phyloP scores from a whole-genome alignment of 1,140 invertebrate species.

The Papilio glaucus region DNA sequence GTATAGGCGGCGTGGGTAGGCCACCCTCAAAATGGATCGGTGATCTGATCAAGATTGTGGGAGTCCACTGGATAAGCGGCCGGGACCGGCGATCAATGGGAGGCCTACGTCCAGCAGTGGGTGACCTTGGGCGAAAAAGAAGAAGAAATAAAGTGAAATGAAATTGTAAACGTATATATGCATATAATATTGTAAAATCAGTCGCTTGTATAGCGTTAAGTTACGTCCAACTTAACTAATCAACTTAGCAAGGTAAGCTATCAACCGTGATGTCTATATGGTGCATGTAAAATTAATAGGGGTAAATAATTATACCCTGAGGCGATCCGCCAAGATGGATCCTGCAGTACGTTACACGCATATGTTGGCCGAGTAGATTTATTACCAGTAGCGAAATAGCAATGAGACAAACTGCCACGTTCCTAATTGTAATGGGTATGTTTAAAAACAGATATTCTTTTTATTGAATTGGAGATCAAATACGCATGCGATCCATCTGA shows the following conservation, averaged over 20 bases:
- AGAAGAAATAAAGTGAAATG: too few species aligned
- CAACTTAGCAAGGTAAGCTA: constrained; percentile 32
- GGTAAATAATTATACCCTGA: constrained; percentile 29
- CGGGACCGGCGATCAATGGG: too few species aligned
- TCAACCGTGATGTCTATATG: constrained; percentile 26
- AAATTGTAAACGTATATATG: not conserved
- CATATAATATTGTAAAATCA: not conserved
- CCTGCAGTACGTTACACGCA: not conserved
- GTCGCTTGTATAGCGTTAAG: constrained; percentile 8
- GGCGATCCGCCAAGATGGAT: constrained; percentile 17
- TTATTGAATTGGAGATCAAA: too few species aligned
- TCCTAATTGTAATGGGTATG: not conserved
- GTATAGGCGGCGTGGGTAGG: too few species aligned
- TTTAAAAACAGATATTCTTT: too few species aligned
- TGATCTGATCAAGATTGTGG: too few species aligned
- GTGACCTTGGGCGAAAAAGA: too few species aligned
- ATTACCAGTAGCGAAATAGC: not conserved
- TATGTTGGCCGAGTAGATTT: constrained; percentile 3
- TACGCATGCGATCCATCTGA: too few species aligned
- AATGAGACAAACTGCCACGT: not conserved
- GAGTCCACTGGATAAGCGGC: too few species aligned
- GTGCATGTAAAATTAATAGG: constrained; percentile 34
- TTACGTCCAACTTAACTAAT: constrained; percentile 36
- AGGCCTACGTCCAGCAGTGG: too few species aligned
- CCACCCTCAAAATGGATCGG: too few species aligned